phyloP scores from a whole-genome alignment of 2,888 invertebrate genomes.

The Agrochola lychnidis region DNA sequence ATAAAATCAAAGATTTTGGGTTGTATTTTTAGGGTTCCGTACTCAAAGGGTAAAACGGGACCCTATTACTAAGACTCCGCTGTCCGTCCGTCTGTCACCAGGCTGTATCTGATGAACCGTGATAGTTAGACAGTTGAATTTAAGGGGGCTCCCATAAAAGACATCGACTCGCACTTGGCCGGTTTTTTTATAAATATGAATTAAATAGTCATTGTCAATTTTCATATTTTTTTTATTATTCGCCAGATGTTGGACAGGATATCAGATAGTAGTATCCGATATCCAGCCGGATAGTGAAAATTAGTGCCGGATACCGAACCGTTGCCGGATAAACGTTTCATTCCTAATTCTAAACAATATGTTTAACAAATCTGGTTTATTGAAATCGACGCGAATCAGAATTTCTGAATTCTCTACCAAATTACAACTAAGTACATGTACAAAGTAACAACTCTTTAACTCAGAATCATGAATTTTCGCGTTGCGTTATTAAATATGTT shows the following conservation, averaged over 20 bases:
- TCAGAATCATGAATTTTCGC: background rate
- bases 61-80: too few species aligned
- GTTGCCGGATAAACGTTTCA: background rate
- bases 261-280: background rate
- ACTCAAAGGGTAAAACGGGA: too few species aligned
- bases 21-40: background rate
- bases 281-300: background rate
- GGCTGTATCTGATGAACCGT: too few species aligned
- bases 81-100: too few species aligned
- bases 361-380: background rate
- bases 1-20: background rate
- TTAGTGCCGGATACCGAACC: background rate
- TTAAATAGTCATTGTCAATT: background rate
- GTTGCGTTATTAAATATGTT: background rate
- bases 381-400: background rate
- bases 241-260: background rate
- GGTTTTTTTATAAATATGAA: background rate
- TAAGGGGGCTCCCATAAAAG: too few species aligned
- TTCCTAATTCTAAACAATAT: background rate
- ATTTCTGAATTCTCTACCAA: background rate
- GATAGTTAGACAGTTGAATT: too few species aligned
- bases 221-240: background rate
- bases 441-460: background rate
- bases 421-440: background rate
- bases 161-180: too few species aligned